A percentile compares a stretch with the other conserved stretches of the same genome.
These are phyloP conservation scores for Cristatella mucedo DNA, from an alignment of 2,888 invertebrate genomes.

Conservation along the genomic window DNA sequence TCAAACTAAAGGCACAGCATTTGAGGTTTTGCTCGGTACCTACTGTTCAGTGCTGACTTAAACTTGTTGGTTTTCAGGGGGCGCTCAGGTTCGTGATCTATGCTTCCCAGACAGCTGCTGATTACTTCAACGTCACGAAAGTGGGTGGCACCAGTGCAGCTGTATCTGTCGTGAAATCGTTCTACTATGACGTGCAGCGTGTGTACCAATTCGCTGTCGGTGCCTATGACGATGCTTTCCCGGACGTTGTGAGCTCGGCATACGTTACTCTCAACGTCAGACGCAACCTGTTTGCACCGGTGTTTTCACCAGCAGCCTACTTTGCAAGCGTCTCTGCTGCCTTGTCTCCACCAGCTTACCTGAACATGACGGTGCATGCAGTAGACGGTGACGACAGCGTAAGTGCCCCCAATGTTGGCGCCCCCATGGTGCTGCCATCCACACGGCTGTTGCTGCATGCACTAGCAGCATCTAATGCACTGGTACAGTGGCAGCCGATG, in stretches of 20 bases:
- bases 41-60: too few species aligned
- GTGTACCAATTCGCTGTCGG: constrained; percentile 16
- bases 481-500: too few species aligned
- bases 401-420: not conserved
- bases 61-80: too few species aligned
- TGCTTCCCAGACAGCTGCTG: too few species aligned
- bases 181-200: too few species aligned
- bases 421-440: not conserved
- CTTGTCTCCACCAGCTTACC: not conserved
- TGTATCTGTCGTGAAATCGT: too few species aligned
- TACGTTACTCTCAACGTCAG: constrained; percentile 20
- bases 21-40: too few species aligned
- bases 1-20: too few species aligned
- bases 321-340: not conserved
- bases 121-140: too few species aligned
- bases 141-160: too few species aligned
- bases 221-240: constrained; percentile 21
- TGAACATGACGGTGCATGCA: constrained; percentile 14
- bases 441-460: not conserved
- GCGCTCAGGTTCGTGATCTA: too few species aligned
- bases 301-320: constrained; percentile 14
- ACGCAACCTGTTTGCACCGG: constrained; percentile 22
- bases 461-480: too few species aligned
- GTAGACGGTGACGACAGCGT: constrained; percentile 17
- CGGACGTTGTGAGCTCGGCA: constrained; percentile 17